These are phyloP conservation scores for Pandion haliaetus DNA, from an alignment of 2,113 vertebrate species.

Conservation along the genomic window DNA sequence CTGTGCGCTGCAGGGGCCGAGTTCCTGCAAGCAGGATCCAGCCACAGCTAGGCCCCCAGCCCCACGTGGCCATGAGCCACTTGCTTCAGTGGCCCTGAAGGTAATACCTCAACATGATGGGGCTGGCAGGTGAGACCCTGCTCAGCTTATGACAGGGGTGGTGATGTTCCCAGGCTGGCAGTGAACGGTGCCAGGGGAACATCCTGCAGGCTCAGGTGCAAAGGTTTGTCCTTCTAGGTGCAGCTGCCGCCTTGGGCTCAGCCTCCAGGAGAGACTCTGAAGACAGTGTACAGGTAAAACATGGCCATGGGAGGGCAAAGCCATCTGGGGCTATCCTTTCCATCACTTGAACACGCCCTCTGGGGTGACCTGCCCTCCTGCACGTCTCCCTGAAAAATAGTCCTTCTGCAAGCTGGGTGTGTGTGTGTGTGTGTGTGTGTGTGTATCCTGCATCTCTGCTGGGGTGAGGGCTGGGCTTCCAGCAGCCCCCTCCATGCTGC, in stretches of 20 bases:
- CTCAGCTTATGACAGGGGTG: background rate
- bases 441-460: background rate
- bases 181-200: background rate
- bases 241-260: background rate
- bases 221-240: slow-evolving; percentile 27
- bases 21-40: background rate
- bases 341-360: accelerated
- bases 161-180: background rate
- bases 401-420: accelerated
- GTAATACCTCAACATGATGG: background rate
- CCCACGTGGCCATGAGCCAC: accelerated
- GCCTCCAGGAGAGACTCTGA: background rate
- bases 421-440: too few relatives aligned
- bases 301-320: background rate
- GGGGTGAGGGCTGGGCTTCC: background rate
- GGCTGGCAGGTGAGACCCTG: background rate
- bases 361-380: background rate
- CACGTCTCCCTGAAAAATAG: accelerated
- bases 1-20: background rate
- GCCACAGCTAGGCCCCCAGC: background rate
- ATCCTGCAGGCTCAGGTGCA: background rate
- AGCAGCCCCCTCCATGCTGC: background rate
- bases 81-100: background rate
- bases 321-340: too few relatives aligned
- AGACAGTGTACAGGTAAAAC: slow-evolving; percentile 64